Percentiles rank a stretch among this genome's conserved stretches.
phyloP scores from a whole-genome alignment of 2,797 vertebrate species.

The Apogon talboti region DNA sequence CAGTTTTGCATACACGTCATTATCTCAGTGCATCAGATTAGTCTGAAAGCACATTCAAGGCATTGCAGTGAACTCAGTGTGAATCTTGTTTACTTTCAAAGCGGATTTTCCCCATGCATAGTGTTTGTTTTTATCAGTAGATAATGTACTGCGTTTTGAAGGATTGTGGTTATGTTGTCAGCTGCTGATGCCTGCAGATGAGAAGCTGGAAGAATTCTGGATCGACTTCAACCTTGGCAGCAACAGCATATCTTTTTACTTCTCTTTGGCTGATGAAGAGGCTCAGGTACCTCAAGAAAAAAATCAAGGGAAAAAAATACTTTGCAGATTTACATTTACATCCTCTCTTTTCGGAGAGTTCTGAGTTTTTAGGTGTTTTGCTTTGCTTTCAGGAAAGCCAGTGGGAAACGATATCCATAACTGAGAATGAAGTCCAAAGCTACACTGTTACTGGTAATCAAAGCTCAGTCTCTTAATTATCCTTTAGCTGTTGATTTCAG shows the following conservation, averaged over 20 bases:
- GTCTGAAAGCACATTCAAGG: background rate
- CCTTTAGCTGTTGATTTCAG: background rate
- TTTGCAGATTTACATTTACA: slow-evolving; percentile 7
- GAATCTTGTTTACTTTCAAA: background rate
- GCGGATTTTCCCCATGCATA: background rate
- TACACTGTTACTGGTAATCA: slow-evolving; percentile 90
- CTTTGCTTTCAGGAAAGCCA: slow-evolving; percentile 81
- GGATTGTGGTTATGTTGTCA: slow-evolving; percentile 67
- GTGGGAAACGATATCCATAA: slow-evolving; percentile 92
- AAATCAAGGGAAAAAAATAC: background rate
- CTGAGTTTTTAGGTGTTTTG: background rate
- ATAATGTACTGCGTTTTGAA: slow-evolving; percentile 15
- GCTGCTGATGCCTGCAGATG: slow-evolving; percentile 93
- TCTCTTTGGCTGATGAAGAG: slow-evolving; percentile 82
- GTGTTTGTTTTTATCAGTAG: background rate
- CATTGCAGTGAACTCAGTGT: background rate
- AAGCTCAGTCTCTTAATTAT: background rate
- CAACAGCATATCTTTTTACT: slow-evolving; percentile 93
- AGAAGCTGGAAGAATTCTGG: slow-evolving; percentile 96
- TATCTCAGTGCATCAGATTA: background rate
- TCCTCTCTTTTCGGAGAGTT: background rate
- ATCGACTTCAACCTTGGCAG: slow-evolving; percentile 95
- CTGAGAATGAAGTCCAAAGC: slow-evolving; percentile 87
- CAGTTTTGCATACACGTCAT: background rate
- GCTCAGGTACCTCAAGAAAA: slow-evolving; percentile 74